phyloP scores from a whole-genome alignment of 1,140 invertebrate species.

The Lysiphlebus fabarum region DNA sequence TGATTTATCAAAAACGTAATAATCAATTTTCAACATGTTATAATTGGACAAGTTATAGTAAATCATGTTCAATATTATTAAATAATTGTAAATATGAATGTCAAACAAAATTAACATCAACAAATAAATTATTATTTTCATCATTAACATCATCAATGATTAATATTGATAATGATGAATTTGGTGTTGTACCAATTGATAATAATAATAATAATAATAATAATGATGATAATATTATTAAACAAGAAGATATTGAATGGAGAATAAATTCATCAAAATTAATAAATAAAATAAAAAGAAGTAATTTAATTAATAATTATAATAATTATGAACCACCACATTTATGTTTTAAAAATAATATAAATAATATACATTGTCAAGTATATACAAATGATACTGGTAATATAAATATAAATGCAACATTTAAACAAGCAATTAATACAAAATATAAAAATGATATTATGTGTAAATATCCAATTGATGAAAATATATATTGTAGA shows the following conservation, averaged over 20 bases:
- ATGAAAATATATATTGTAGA: slow-evolving; percentile 58
- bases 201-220: slow-evolving; percentile 27
- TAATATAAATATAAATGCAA: slow-evolving; percentile 56
- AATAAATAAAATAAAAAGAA: slow-evolving; percentile 20
- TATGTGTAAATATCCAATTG: slow-evolving; percentile 61
- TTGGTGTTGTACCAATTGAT: slow-evolving; percentile 36
- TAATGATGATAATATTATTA: too few relatives aligned
- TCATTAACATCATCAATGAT: neutral
- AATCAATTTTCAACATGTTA: slow-evolving; percentile 26
- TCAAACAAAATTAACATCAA: too few relatives aligned
- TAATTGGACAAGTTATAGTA: slow-evolving; percentile 51
- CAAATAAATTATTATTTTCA: too few relatives aligned
- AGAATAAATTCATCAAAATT: slow-evolving; percentile 20
- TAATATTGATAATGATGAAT: slow-evolving; percentile 37
- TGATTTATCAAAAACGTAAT: slow-evolving; percentile 64
- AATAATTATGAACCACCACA: slow-evolving; percentile 56
- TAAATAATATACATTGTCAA: slow-evolving; percentile 57
- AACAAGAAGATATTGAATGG: slow-evolving; percentile 27
- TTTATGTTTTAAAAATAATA: slow-evolving; percentile 57
- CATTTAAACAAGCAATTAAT: slow-evolving; percentile 52
- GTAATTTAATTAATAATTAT: slow-evolving; percentile 26
- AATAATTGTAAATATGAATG: slow-evolving; percentile 62
- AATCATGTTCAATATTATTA: slow-evolving; percentile 54
- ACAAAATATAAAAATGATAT: slow-evolving; percentile 45
- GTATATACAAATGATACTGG: slow-evolving; percentile 61